Evolutionary conservation across 1,140 invertebrate genomes (phyloP), one percentile per base, ranked within the genome.

Genomic region (Triops cancriformis): DNA sequence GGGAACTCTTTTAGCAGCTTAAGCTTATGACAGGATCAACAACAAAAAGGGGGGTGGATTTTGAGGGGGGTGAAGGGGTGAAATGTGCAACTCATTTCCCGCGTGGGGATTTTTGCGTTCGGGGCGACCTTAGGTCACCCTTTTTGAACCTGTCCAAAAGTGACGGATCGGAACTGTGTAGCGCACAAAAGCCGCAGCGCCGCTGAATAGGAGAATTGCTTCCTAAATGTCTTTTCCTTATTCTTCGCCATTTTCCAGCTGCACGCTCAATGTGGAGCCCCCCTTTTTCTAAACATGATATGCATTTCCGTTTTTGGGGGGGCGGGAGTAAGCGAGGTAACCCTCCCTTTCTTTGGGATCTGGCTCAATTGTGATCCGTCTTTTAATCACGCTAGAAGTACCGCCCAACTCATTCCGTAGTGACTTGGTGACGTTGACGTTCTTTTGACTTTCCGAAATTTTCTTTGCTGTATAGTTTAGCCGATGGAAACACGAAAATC

Each of bases 11-110:
- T 64, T 18, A 64, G 23, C 51, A n/a, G 51, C 23, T 64, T 64
- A 64, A 64, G 5, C 51, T 64, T 64, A 64, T 64, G 51, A 64
- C 51, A 64, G 51, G 51, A 64, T 64, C 51, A 64, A 64, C 51
- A 64, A 64, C 51, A 64, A 64, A 64, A 64, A n/a, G n/a, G 51
- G 51, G 51, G 9, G 51, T 18, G 14, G 1, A n/a, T 23, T 23
- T 5, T 64, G 10, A 12, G 18, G 51, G 31, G 23, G 14, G 6
- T 64, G 51, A 64, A 45, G 43, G 51, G 18, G 14, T 64, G 51
- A 64, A 64, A 64, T 64, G 51, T 64, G 51, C 51, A 64, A 64
- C 51, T 64, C 51, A 64, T 64, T 64, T 64, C 51, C 51, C 51
- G 14, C 23, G 51, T 64, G 51, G 51, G 31, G 51, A 64, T 64